A percentile compares a stretch with the other conserved stretches of the same genome.
phyloP scores from a whole-genome alignment of 2,113 vertebrate genomes.

The Syngnathoides biaculeatus region DNA sequence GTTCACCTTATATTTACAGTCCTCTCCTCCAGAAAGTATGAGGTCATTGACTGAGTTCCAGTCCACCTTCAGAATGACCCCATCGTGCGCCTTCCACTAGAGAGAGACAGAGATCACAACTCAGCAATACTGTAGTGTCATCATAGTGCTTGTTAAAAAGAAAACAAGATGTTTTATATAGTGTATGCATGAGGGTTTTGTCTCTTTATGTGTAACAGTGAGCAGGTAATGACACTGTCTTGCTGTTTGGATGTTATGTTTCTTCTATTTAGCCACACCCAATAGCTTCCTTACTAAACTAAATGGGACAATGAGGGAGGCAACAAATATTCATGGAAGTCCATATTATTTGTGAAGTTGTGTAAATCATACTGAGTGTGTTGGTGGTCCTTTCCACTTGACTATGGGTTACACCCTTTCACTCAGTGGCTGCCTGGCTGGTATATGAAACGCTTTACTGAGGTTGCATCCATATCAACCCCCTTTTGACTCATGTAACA shows the following conservation, averaged over 20 bases:
- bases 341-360: background rate
- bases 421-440: background rate
- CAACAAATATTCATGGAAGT: background rate
- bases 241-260: background rate
- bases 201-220: background rate
- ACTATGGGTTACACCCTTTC: background rate
- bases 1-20: slow-evolving; percentile 95
- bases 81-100: slow-evolving; percentile 97
- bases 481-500: background rate
- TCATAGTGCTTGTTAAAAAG: background rate
- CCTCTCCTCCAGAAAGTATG: slow-evolving; percentile 91
- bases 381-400: background rate
- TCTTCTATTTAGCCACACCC: background rate
- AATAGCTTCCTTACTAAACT: background rate
- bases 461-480: background rate
- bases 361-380: background rate
- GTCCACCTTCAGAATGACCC: slow-evolving; percentile 89
- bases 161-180: background rate
- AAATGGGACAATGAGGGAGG: background rate
- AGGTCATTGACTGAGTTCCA: slow-evolving; percentile 95
- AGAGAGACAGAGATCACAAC: slow-evolving; percentile 24
- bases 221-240: background rate
- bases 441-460: background rate
- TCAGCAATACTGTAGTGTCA: background rate
- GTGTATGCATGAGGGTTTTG: background rate